A percentile compares a stretch with the other conserved stretches of the same genome.
Conservation (phyloP, 2,888 invertebrate species). For the Furcula furcula region DNA sequence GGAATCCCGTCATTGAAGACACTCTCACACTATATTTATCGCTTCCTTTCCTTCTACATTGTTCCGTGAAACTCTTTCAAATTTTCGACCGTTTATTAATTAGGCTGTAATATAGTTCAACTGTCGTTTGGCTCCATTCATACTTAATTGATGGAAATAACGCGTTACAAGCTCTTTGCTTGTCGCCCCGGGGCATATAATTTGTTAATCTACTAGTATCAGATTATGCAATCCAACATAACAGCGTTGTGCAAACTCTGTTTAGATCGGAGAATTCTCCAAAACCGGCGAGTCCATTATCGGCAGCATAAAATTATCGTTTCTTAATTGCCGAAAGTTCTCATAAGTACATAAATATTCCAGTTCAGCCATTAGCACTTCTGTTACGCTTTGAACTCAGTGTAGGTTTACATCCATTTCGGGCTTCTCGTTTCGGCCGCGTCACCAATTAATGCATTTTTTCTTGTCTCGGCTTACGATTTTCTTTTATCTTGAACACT, state of each 20-base stretch:
- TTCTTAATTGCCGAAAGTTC: constrained; percentile 43
- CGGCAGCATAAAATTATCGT: constrained; percentile 22
- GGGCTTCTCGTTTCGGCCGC: constrained; percentile 48
- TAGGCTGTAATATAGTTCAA: constrained; percentile 16
- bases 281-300: constrained; percentile 14
- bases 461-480: constrained; percentile 35
- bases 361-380: constrained; percentile 59
- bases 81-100: constrained; percentile 22
- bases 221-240: constrained; percentile 22
- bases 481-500: constrained; percentile 31
- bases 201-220: constrained; percentile 20
- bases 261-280: constrained; percentile 14
- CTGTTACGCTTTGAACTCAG: constrained; percentile 58
- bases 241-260: constrained; percentile 18
- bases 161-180: constrained; percentile 19
- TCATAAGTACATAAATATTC: constrained; percentile 43
- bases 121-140: constrained; percentile 19
- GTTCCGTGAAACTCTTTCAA: constrained; percentile 37
- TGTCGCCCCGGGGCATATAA: constrained; percentile 14
- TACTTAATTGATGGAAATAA: constrained; percentile 23
- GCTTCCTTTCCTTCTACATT: constrained; percentile 63
- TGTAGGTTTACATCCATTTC: constrained; percentile 54
- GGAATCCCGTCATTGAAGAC: constrained; percentile 56
- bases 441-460: constrained; percentile 71
- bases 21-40: constrained; percentile 70